Conservation (phyloP, 2,888 invertebrate species). For the Metacarcinus magister region DNA sequence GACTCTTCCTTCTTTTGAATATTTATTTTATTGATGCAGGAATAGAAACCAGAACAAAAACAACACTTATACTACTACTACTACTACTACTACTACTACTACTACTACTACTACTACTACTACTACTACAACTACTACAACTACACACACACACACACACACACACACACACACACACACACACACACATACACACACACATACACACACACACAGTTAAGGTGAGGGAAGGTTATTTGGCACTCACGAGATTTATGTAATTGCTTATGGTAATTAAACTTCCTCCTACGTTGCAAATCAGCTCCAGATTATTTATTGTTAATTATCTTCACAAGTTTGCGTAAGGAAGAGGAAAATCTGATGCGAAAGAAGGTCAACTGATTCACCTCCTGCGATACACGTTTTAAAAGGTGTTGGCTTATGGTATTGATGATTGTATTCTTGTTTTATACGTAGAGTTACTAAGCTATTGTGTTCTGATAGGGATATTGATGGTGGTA, state of each 20-base stretch:
- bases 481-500: background rate
- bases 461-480: too few relatives aligned
- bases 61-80: background rate
- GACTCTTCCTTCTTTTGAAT: background rate
- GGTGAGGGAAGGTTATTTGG: conserved; percentile 8
- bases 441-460: too few relatives aligned
- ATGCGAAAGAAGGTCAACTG: background rate
- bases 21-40: too few relatives aligned
- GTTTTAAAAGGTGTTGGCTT: background rate
- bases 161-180: conserved; percentile 27
- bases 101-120: background rate
- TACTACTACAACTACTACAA: background rate
- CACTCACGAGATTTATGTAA: background rate
- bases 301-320: background rate
- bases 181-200: conserved; percentile 39
- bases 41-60: too few relatives aligned
- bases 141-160: background rate
- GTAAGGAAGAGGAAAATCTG: background rate
- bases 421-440: background rate
- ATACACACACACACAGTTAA: conserved; percentile 46
- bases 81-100: too few relatives aligned
- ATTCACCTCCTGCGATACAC: background rate
- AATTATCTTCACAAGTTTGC: conserved; percentile 18
- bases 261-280: conserved; percentile 19
- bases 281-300: background rate